Conservation (phyloP, 2,888 invertebrate genomes). For the Drosophila rubida region DNA sequence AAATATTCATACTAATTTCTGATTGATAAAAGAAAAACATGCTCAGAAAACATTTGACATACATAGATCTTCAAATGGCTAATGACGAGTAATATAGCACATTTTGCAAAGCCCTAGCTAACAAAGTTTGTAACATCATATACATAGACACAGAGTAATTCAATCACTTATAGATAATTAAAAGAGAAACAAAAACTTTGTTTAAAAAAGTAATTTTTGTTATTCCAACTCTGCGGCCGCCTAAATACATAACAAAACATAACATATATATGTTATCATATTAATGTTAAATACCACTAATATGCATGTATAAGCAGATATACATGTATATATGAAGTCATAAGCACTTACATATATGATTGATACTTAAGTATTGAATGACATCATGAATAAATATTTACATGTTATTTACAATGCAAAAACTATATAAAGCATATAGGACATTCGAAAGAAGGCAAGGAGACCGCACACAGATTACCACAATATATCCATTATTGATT, state of each 20-base stretch:
- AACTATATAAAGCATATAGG: conserved; percentile 4
- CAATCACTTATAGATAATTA: background rate
- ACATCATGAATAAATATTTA: conserved; percentile 11
- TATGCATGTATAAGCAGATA: conserved; percentile 6
- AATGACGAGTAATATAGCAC: background rate
- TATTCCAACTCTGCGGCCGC: conserved; percentile 7
- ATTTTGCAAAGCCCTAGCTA: background rate
- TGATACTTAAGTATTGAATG: conserved; percentile 8
- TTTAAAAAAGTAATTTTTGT: conserved; percentile 10
- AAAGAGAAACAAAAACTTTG: background rate
- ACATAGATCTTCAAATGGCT: background rate
- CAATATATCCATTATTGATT: conserved; percentile 7
- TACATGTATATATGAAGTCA: conserved; percentile 1
- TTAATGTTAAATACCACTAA: conserved; percentile 3
- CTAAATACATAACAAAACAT: conserved; percentile 1
- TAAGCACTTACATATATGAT: background rate
- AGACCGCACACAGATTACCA: conserved; percentile 10
- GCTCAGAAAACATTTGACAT: conserved; percentile 14
- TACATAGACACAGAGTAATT: background rate
- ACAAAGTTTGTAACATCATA: background rate
- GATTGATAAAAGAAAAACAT: background rate
- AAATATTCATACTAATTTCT: background rate
- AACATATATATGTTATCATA: background rate
- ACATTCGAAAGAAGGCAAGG: conserved; percentile 1
- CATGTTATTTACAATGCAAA: conserved; percentile 22